These are phyloP conservation scores for Mola mola DNA, from an alignment of 2,113 vertebrate genomes.

Conservation along the genomic window DNA sequence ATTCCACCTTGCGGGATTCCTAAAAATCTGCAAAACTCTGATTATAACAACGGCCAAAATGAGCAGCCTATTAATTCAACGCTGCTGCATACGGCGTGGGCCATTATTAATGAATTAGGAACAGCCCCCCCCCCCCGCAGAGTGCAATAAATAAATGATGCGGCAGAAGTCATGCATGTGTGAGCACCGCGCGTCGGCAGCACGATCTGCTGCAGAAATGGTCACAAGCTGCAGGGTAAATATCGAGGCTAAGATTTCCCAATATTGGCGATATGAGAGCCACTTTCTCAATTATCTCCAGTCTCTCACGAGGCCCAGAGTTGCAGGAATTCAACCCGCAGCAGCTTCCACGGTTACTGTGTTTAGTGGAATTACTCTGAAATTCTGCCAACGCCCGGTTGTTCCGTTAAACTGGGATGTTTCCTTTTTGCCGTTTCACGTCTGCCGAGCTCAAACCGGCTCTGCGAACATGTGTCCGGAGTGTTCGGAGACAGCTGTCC, in stretches of 20 bases:
- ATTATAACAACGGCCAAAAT: conserved; percentile 22
- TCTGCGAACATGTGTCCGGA: conserved; percentile 41
- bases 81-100: conserved; percentile 60
- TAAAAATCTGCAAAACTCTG: conserved; percentile 1
- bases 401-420: no score
- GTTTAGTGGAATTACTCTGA: conserved; percentile 35
- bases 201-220: conserved; percentile 61
- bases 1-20: no score
- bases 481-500: conserved; percentile 43
- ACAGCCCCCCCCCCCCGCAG: conserved; percentile 62
- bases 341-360: conserved; percentile 17
- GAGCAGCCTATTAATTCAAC: conserved; percentile 66
- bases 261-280: conserved; percentile 16
- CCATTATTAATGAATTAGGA: conserved; percentile 81
- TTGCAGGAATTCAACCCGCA: no score
- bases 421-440: no score
- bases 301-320: no score
- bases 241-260: conserved; percentile 61
- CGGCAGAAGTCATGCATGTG: conserved; percentile 78
- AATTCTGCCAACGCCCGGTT: no score
- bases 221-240: conserved; percentile 63
- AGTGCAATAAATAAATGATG: conserved; percentile 82
- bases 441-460: conserved; percentile 45
- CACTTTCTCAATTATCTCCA: conserved; percentile 18
- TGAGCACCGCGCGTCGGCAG: conserved; percentile 75